Evolutionary conservation across 2,797 vertebrate species (phyloP), one percentile per base, ranked within the genome.

Genomic region (Microchirus variegatus): DNA sequence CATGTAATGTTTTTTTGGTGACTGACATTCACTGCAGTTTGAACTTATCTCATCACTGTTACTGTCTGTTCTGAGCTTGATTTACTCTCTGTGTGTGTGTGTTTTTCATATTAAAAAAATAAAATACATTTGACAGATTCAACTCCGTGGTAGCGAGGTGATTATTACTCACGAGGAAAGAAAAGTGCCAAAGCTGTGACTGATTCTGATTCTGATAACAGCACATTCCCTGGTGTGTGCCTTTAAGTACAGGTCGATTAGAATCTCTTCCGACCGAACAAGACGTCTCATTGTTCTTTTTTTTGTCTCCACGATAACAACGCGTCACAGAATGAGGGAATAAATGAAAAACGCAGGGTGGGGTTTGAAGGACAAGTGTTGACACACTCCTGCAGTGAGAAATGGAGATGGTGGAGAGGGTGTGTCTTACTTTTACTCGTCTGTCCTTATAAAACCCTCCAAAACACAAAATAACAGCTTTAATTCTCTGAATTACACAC

Each of bases 61-160:
- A n/a, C n/a, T 75, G 45, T 60, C 73, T 80, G 64, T 77, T 48
- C 63, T 42, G 53, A 74, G 48, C 56, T 75, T 75, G 64, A 60
- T 62, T 22, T 49, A 63, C 36, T 82, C 73, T 59, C 85, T 70
- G 75, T 72, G 42, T 65, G 46, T 81, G n/a, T n/a, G n/a, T n/a
- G n/a, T n/a, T n/a, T 84, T 90, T 78, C 69, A 74, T 83, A 80
- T 71, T 66, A 64, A 77, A 83, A 77, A 83, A 70, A 90, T 36
- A 6, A 88, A 91, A 91, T 8, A 43, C 31, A 55, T 81, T 84
- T 84, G 50, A 80, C 53, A 68, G 40, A 62, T 63, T 59, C 12
- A 31, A 43, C 16, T 35, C 73, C 31, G 9, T 31, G 13, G 15
- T 55, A 35, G 14, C 49, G 53, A 53, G 18, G 67, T 51, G 12